Evolutionary conservation across 1,140 invertebrate species (phyloP).

Genomic region (Eciton burchellii): DNA sequence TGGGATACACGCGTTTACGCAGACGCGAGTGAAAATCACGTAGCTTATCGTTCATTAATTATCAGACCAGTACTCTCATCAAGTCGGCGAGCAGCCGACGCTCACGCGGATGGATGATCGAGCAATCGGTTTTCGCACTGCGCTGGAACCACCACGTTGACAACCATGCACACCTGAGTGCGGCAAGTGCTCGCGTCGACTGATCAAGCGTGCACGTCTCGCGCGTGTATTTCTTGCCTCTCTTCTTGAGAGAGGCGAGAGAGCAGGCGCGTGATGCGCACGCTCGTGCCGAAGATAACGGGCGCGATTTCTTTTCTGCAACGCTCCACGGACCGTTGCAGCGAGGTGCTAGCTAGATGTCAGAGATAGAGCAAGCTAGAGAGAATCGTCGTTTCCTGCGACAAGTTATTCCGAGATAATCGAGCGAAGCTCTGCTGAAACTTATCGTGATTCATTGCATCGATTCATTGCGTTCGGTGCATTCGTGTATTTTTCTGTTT

Average conservation of each 20-base stretch:
- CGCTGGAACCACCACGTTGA: neutral
- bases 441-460: too few species aligned
- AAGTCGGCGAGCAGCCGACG: neutral
- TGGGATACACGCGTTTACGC: neutral
- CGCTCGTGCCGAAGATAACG: slow-evolving; percentile 10
- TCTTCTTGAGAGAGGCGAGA: slow-evolving; percentile 31
- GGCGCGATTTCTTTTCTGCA: neutral
- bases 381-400: too few species aligned
- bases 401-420: too few species aligned
- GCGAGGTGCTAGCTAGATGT: neutral
- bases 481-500: too few species aligned
- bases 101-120: neutral
- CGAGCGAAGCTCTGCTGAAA: too few species aligned
- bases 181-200: slow-evolving; percentile 62
- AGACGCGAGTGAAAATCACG: neutral
- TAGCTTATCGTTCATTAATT: too few species aligned
- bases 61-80: too few species aligned
- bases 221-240: slow-evolving; percentile 63
- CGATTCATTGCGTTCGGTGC: too few species aligned
- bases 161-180: slow-evolving; percentile 54
- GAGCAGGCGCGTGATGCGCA: neutral
- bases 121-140: neutral
- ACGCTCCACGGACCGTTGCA: neutral
- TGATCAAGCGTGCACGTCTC: slow-evolving; percentile 59
- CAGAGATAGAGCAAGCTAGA: too few species aligned